Conservation (phyloP, 2,888 invertebrate species). For the Chymomyza procnemis region DNA sequence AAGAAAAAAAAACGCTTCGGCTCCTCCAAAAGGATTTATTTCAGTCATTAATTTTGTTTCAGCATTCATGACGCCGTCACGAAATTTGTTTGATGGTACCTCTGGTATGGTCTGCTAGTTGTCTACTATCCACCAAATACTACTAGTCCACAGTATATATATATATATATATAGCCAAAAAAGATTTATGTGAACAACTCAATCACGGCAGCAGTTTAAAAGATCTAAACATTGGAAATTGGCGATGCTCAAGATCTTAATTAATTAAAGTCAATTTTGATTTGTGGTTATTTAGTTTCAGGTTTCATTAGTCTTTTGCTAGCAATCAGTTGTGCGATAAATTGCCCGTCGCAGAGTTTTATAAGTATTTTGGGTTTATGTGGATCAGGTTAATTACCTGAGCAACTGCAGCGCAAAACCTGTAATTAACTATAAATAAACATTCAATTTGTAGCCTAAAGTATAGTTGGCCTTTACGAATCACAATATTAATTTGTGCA, state of each 20-base stretch:
- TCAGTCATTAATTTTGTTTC: not conserved
- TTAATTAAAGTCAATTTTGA: conserved; percentile 63
- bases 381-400: conserved; percentile 62
- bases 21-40: not conserved
- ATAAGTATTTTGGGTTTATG: conserved; percentile 39
- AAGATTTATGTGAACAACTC: conserved; percentile 42
- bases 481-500: not conserved
- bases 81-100: not conserved
- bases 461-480: conserved; percentile 6
- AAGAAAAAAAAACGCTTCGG: not conserved
- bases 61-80: not conserved
- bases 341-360: too few species aligned
- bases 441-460: conserved; percentile 53
- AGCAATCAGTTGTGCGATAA: conserved; percentile 28
- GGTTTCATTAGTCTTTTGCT: conserved; percentile 33
- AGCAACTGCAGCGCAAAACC: conserved; percentile 30
- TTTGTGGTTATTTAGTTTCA: conserved; percentile 55
- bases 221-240: not conserved
- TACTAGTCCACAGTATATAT: too few species aligned
- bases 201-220: conserved; percentile 26
- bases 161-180: not conserved
- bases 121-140: not conserved
- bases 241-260: conserved; percentile 30
- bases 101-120: not conserved
- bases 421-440: conserved; percentile 52